phyloP scores from a whole-genome alignment of 2,113 vertebrate species.

The Alectura lathami region DNA sequence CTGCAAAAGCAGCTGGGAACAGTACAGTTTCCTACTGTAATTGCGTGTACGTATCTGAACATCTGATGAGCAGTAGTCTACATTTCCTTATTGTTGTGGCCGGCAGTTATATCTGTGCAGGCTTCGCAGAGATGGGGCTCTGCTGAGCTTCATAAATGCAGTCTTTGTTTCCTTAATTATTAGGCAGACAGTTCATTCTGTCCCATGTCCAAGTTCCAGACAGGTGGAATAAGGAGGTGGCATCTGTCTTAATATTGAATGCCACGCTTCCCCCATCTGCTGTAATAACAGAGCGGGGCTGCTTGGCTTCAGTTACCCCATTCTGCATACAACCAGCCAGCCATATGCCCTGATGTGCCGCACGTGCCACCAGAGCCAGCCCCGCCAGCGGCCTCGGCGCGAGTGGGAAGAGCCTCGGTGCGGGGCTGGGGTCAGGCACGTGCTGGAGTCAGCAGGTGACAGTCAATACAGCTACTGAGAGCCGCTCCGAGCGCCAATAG shows the following conservation, averaged over 20 bases:
- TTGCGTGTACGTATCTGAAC: conserved; percentile 36
- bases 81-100: conserved; percentile 65
- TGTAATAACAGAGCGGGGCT: conserved; percentile 76
- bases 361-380: conserved; percentile 79
- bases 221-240: conserved; percentile 87
- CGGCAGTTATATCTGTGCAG: conserved; percentile 73
- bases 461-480: conserved; percentile 67
- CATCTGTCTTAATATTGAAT: conserved; percentile 89
- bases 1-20: conserved; percentile 65
- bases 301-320: conserved; percentile 81
- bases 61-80: conserved; percentile 64
- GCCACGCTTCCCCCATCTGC: conserved; percentile 89
- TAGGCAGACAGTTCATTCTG: conserved; percentile 83
- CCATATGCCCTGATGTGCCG: conserved; percentile 79
- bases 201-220: conserved; percentile 86
- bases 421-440: conserved; percentile 75
- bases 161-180: conserved; percentile 81
- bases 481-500: conserved; percentile 55
- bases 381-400: conserved; percentile 31
- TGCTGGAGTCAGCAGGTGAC: conserved; percentile 81
- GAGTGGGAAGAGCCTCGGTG: conserved; percentile 48
- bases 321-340: conserved; percentile 74
- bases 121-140: conserved; percentile 67
- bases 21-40: conserved; percentile 56
- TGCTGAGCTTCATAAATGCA: conserved; percentile 75